Evolutionary conservation across 2,113 vertebrate species (phyloP), one percentile per base, ranked within the genome.

Genomic region (Charadrius vociferus): DNA sequence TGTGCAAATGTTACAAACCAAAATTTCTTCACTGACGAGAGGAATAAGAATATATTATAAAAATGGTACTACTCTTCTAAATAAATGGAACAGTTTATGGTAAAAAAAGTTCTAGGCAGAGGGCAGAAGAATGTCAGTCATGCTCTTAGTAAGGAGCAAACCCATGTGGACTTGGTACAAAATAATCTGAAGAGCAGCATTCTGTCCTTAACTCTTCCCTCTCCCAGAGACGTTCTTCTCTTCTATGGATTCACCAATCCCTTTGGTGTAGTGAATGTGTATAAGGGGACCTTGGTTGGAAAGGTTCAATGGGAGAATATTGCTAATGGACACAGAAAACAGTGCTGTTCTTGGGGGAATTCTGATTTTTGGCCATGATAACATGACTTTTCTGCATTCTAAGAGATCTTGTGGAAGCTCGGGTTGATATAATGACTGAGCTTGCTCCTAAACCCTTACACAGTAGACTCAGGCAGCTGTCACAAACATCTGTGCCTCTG

Each of bases 371-470:
- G 45, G 24, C 9, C 36, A n/a, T 5, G 24, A 27, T 45, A 45
- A 62, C 13, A 5, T 23, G 36, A 63, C 4, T 49, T 68, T 79
- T 73, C 24, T 50, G 22, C 36, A 29, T 72, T 34, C 21, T 41
- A n/a, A 52, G 45, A 32, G 7, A 37, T 34, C 21, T 53, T 29
- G 30, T 36, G 34, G 30, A 45, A 53, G 30, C 18, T 77, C 21
- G 41, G 6, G 29, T 59, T 0, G 0, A 24, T n/a, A 12, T 8
- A 7, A 6, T 34, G 17, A 15, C 45, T 24, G 47, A 49, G 15
- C 30, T 73, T 72, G 17, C 32, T 36, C n/a, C 47, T 84, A 39
- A 59, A 72, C 20, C 14, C 20, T 58, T 29, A 47, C 26, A 37
- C 4, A 22, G 36, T 18, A 19, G 26, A 36, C 49, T 63, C 19